A percentile compares a stretch with the other conserved stretches of the same genome.
Conservation (phyloP, 2,888 invertebrate species). For the Eretmocerus hayati region DNA sequence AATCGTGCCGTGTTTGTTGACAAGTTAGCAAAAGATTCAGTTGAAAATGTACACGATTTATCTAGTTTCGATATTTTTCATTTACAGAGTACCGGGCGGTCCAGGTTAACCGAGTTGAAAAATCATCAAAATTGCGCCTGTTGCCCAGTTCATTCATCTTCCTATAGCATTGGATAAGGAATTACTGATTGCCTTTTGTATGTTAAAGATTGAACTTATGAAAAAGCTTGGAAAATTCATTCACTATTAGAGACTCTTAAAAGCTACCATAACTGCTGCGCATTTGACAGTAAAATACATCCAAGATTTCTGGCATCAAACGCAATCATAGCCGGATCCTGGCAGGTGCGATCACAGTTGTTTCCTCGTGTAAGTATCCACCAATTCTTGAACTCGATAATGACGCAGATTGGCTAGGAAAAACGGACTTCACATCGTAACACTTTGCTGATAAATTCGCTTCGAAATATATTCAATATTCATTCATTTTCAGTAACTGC, state of each 20-base stretch:
- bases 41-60: conserved; percentile 2
- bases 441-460: no score
- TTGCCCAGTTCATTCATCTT: background rate
- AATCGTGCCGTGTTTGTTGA: conserved; percentile 15
- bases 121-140: background rate
- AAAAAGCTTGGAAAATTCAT: background rate
- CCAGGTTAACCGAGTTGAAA: background rate
- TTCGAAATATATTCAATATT: no score
- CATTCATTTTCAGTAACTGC: background rate
- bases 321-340: no score
- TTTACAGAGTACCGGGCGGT: background rate
- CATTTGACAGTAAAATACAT: no score
- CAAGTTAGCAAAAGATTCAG: conserved; percentile 17
- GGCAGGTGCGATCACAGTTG: no score
- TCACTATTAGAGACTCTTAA: no score
- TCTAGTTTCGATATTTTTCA: background rate
- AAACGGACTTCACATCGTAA: no score
- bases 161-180: background rate
- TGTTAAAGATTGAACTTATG: background rate
- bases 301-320: no score
- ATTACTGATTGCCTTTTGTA: background rate
- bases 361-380: no score
- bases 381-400: no score
- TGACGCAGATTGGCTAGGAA: no score
- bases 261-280: no score